A percentile compares a stretch with the other conserved stretches of the same genome.
phyloP scores from a whole-genome alignment of 1,140 invertebrate species.

The Drosophila dunni region DNA sequence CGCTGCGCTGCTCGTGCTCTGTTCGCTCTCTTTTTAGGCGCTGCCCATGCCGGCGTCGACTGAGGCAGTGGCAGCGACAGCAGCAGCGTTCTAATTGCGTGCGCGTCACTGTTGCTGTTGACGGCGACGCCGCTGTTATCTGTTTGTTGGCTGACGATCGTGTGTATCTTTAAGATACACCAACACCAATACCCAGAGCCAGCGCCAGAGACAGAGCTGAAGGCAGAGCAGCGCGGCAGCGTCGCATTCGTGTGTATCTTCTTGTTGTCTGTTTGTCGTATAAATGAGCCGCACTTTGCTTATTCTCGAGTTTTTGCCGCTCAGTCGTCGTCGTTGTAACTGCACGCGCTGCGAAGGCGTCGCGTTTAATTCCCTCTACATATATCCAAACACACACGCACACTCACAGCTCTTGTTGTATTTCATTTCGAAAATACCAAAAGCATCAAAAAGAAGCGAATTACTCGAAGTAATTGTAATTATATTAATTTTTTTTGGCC shows the following conservation, averaged over 20 bases:
- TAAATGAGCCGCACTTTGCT: constrained; percentile 82
- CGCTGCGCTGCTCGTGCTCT: constrained; percentile 45
- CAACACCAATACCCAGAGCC: constrained; percentile 32
- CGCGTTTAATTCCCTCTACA: constrained; percentile 16
- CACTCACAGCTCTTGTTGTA: constrained; percentile 5
- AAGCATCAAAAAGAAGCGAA: constrained; percentile 19
- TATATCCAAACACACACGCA: background rate
- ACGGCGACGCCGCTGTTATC: constrained; percentile 59
- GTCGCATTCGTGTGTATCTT: constrained; percentile 64
- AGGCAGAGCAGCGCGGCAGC: constrained; percentile 21
- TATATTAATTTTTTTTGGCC: background rate
- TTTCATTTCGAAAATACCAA: constrained; percentile 24
- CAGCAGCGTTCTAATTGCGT: constrained; percentile 62
- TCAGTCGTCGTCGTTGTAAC: constrained; percentile 74
- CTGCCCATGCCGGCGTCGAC: constrained; percentile 1
- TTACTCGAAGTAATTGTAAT: constrained; percentile 12
- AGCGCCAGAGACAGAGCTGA: background rate
- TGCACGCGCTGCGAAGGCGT: constrained; percentile 61
- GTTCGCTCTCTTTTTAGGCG: constrained; percentile 26
- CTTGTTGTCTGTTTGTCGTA: constrained; percentile 74
- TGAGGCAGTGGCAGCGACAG: constrained; percentile 24
- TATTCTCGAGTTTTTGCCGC: constrained; percentile 81
- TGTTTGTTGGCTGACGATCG: constrained; percentile 57
- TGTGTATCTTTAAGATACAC: constrained; percentile 71
- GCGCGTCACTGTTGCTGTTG: constrained; percentile 48